Percentiles rank a stretch among this genome's conserved stretches.
These are phyloP conservation scores for Operophtera brumata DNA, from an alignment of 2,888 invertebrate genomes.

Conservation along the genomic window DNA sequence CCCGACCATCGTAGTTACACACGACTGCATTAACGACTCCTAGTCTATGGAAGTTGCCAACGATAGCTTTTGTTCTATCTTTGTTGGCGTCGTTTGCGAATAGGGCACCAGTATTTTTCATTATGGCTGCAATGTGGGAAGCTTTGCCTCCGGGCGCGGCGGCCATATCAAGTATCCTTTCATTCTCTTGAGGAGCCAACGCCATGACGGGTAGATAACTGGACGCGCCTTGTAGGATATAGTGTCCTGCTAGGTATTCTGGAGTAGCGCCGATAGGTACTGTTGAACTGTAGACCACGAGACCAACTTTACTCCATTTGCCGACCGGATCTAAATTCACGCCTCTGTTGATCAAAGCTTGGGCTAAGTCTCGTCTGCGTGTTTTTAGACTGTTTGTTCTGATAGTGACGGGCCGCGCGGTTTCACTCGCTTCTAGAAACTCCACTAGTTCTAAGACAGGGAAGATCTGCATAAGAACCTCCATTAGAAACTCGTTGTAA, in stretches of 20 bases:
- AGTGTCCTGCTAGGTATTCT: conserved; percentile 99
- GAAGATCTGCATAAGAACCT: conserved; percentile 93
- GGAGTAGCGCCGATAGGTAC: conserved; percentile 99
- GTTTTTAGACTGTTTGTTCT: conserved; percentile 97
- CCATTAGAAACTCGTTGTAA: conserved; percentile 98
- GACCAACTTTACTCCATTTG: conserved; percentile 98
- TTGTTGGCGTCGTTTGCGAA: conserved; percentile 98
- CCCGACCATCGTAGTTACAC: conserved; percentile 93
- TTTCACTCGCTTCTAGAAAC: conserved; percentile 97
- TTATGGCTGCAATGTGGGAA: conserved; percentile 97
- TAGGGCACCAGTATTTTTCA: conserved; percentile 98
- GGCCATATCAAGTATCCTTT: conserved; percentile 97
- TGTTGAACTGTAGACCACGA: conserved; percentile 97
- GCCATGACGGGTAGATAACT: conserved; percentile 99
- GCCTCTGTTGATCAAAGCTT: conserved; percentile 96
- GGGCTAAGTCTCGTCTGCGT: conserved; percentile 94
- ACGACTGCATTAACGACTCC: conserved; percentile 97
- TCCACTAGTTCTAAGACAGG: conserved; percentile 92
- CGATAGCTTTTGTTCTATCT: conserved; percentile 93
- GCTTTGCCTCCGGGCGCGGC: conserved; percentile 99
- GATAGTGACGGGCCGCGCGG: conserved; percentile 96
- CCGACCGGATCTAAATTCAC: conserved; percentile 99
- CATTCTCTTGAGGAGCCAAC: conserved; percentile 97
- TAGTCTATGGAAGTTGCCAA: conserved; percentile 97
- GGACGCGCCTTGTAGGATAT: conserved; percentile 97